Conservation (phyloP, 1,140 invertebrate genomes). For the Cydia pomonella region DNA sequence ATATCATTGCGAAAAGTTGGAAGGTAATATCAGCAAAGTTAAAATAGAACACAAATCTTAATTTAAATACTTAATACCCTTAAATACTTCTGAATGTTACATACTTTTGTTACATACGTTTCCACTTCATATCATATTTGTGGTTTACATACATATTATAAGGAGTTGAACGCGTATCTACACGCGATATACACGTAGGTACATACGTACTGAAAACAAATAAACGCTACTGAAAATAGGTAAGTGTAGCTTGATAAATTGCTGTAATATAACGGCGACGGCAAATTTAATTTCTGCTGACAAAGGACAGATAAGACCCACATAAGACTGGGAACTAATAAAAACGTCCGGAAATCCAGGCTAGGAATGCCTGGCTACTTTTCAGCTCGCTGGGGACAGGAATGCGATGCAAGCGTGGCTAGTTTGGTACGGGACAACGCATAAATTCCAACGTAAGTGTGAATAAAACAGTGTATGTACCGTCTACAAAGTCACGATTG, state of each 20-base stretch:
- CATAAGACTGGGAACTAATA: conserved; percentile 1
- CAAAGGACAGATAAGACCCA: conserved; percentile 18
- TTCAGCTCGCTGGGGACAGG: not conserved
- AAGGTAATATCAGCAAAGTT: too few species aligned
- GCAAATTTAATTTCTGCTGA: conserved; percentile 12
- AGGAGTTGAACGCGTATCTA: too few species aligned
- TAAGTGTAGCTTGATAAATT: not conserved
- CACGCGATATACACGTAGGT: too few species aligned
- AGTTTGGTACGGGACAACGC: not conserved
- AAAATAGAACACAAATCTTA: too few species aligned
- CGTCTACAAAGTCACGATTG: not conserved
- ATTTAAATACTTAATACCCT: too few species aligned
- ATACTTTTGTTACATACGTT: too few species aligned
- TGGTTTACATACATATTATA: too few species aligned
- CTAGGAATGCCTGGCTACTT: conserved; percentile 6
- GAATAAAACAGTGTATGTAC: not conserved
- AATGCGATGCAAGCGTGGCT: not conserved
- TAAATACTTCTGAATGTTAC: too few species aligned
- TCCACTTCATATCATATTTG: too few species aligned
- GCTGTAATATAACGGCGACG: conserved; percentile 3
- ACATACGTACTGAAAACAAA: not conserved
- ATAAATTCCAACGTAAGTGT: not conserved
- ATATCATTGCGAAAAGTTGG: too few species aligned
- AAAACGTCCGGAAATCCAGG: conserved; percentile 10
- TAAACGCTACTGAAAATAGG: not conserved